A percentile compares a stretch with the other conserved stretches of the same genome.
phyloP scores from a whole-genome alignment of 2,888 invertebrate genomes.

The Melanophora roralis region DNA sequence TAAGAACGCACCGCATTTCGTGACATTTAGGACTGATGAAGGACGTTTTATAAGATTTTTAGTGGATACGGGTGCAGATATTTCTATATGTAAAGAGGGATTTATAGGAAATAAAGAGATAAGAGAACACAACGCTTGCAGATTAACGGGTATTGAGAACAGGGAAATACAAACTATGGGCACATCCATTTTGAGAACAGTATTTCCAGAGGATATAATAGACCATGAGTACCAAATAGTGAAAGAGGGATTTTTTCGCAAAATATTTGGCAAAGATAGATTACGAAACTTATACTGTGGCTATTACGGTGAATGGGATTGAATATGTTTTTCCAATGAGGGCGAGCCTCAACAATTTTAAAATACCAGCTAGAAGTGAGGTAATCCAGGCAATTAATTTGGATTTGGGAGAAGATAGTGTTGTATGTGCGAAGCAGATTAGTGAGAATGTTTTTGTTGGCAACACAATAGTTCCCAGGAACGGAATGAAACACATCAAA shows the following conservation, averaged over 20 bases:
- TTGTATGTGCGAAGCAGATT: not conserved
- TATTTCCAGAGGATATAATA: too few relatives aligned
- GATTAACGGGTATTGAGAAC: too few relatives aligned
- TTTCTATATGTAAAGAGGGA: not conserved
- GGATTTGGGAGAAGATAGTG: not conserved
- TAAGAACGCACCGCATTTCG: too few relatives aligned
- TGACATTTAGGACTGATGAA: not conserved
- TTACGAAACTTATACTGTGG: not conserved
- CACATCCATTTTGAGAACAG: too few relatives aligned
- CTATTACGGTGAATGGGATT: not conserved
- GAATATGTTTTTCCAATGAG: conserved; percentile 6
- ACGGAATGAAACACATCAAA: not conserved
- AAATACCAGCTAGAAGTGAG: not conserved
- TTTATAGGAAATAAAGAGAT: conserved; percentile 3
- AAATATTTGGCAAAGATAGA: not conserved
- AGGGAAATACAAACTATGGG: too few relatives aligned
- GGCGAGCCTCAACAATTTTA: not conserved
- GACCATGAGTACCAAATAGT: too few relatives aligned
- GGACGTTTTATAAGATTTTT: not conserved
- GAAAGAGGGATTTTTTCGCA: not conserved
- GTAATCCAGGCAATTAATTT: not conserved
- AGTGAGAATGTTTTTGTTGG: not conserved
- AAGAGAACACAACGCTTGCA: too few relatives aligned
- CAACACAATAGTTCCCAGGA: not conserved
- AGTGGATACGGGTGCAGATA: not conserved